A percentile compares a stretch with the other conserved stretches of the same genome.
phyloP scores from a whole-genome alignment of 64 coral and sea anemone genomes.

The Hydrozoanthus tunicans region DNA sequence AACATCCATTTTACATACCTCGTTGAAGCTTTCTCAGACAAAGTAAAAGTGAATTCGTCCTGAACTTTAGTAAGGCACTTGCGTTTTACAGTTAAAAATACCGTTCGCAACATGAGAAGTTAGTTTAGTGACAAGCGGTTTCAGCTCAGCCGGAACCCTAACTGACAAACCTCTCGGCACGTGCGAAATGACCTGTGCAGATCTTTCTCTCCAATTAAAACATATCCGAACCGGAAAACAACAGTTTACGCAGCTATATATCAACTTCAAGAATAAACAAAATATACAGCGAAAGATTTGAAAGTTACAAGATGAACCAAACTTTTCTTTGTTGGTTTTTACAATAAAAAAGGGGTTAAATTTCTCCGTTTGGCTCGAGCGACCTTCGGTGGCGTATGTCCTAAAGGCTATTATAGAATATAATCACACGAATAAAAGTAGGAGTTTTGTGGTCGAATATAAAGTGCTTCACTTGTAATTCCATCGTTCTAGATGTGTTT shows the following conservation, averaged over 20 bases:
- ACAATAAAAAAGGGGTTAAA: neutral
- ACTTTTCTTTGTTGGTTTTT: neutral
- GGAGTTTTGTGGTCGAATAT: neutral
- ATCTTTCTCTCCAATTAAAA: neutral
- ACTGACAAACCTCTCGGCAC: neutral
- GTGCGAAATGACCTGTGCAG: neutral
- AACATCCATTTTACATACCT: neutral
- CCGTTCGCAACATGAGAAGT: slow-evolving; percentile 2
- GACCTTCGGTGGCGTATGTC: neutral
- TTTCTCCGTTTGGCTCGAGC: neutral
- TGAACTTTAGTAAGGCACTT: neutral
- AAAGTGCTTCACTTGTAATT: neutral
- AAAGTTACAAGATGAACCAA: too few species aligned
- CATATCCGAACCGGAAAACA: too few species aligned
- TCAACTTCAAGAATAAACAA: too few species aligned
- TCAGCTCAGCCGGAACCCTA: neutral
- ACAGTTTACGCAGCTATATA: too few species aligned
- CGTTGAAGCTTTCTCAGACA: neutral
- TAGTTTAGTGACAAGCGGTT: neutral
- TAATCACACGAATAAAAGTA: neutral
- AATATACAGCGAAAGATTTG: too few species aligned
- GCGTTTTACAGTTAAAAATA: neutral
- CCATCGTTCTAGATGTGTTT: neutral
- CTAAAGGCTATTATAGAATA: neutral
- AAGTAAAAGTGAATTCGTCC: neutral